Percentiles rank a stretch among this genome's conserved stretches.
Conservation (phyloP, 2,888 invertebrate species). For the Drosophila neotestacea region DNA sequence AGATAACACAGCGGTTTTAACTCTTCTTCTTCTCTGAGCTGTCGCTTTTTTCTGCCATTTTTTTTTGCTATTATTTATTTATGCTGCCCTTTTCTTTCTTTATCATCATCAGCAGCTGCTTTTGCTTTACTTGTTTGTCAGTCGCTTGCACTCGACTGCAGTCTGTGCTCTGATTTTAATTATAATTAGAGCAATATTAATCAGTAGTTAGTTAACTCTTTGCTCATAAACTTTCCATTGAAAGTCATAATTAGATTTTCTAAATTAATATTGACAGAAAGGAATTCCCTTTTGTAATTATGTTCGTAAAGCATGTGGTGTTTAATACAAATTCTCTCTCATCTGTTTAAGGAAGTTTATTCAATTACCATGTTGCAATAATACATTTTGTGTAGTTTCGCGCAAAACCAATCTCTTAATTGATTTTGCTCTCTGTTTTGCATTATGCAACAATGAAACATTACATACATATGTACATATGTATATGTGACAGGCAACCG, state of each 20-base stretch:
- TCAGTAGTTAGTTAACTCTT: conserved; percentile 9
- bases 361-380: conserved; percentile 6
- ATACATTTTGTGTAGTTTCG: conserved; percentile 2
- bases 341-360: neutral
- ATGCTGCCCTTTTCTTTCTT: conserved; percentile 29
- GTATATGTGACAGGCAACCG: conserved; percentile 33
- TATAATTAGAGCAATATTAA: conserved; percentile 17
- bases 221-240: neutral
- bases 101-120: conserved; percentile 27
- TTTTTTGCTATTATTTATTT: conserved; percentile 28
- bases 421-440: conserved; percentile 45
- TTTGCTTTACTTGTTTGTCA: conserved; percentile 24
- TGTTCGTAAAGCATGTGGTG: neutral
- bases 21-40: conserved; percentile 11
- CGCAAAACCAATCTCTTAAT: conserved; percentile 37
- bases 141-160: conserved; percentile 7
- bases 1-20: conserved; percentile 26
- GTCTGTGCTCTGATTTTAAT: conserved; percentile 11
- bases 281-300: neutral
- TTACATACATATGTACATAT: neutral
- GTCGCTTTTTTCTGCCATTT: neutral
- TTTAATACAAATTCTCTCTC: neutral
- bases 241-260: conserved; percentile 10
- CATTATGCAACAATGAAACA: conserved; percentile 15
- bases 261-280: neutral